Base-by-base conservation (phyloP, 2,888 invertebrate species). In the Panzeria rudis region DNA sequence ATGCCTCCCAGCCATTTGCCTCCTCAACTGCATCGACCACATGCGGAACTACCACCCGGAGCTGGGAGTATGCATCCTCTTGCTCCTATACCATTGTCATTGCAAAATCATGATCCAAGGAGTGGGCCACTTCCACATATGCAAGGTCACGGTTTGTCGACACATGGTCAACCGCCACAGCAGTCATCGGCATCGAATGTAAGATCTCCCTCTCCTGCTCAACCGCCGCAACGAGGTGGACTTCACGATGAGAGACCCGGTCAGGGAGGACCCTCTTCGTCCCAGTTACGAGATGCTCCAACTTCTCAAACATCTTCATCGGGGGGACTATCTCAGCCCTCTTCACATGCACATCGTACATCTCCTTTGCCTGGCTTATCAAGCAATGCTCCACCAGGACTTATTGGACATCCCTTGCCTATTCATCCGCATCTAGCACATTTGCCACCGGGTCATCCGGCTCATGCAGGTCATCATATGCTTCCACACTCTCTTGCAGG, bases 381-480 rank as follows among this genome's bases (percentile, higher is more conserved):
- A 11, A 87, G 89, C 32, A 90, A 88, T 81, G 89, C 90, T 52
- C 91, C 91, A 3, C 88, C 90, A 2, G 90, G 91, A 1, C 89
- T 93, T 5, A 88, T 92, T 29, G 92, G 92, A 0, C 92, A 93
- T 77, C 93, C 93, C 15, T 89, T 92, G 89, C 91, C 92, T 38
- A 89, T 92, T 69, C 92, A 92, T 88, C 92, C 92, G 61, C 92
- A 92, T 81, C 64, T 92, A 86, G 89, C 91, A 0, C 91, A 92
- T 83, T 88, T 90, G 77, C 92, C 89, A 44, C 91, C 90, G 17
- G 91, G 90, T 25, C 92, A 90, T 87, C 91, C 90, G 79, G 92
- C 89, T 8, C 93, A 93, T 88, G 89, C 92, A 2, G 90, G 90
- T n/a, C 93, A 93, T 87, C 93, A 92, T 86, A 89, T 93, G 89